Percentiles rank a stretch among this genome's conserved stretches.
Conservation (phyloP, 2,113 vertebrate genomes). For the Typhlomys cinereus region DNA sequence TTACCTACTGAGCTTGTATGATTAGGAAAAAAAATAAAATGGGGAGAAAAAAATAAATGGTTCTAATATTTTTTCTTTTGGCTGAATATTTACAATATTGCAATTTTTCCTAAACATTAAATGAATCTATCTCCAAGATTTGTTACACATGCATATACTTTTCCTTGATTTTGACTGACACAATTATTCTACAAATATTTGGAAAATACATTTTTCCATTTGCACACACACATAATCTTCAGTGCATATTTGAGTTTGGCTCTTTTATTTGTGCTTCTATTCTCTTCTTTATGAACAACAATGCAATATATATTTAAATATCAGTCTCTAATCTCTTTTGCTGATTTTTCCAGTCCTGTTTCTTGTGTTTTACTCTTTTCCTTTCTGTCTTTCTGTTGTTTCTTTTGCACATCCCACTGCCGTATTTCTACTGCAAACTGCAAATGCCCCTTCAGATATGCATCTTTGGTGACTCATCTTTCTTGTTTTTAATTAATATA, state of each 20-base stretch:
- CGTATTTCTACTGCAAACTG: not conserved
- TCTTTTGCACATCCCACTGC: too few relatives aligned
- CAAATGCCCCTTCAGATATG: not conserved
- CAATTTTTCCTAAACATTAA: too few relatives aligned
- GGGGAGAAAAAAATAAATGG: not conserved
- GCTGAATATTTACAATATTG: not conserved
- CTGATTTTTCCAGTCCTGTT: not conserved
- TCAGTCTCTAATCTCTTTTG: not conserved
- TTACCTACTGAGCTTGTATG: too few relatives aligned
- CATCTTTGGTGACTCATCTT: not conserved
- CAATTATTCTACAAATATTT: not conserved
- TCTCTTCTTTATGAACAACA: not conserved
- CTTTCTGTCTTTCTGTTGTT: too few relatives aligned
- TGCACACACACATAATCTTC: too few relatives aligned
- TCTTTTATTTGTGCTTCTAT: not conserved
- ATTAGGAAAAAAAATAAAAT: too few relatives aligned
- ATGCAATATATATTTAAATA: not conserved
- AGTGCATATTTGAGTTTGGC: not conserved
- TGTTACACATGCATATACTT: not conserved
- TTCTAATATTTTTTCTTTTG: not conserved
- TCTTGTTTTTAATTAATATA: not conserved
- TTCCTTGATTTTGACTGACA: not conserved
- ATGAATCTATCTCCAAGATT: not conserved
- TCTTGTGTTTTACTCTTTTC: not conserved
- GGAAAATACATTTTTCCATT: not conserved